Evolutionary conservation across 2,797 vertebrate species (phyloP).

Genomic region (Nannoperca australis): DNA sequence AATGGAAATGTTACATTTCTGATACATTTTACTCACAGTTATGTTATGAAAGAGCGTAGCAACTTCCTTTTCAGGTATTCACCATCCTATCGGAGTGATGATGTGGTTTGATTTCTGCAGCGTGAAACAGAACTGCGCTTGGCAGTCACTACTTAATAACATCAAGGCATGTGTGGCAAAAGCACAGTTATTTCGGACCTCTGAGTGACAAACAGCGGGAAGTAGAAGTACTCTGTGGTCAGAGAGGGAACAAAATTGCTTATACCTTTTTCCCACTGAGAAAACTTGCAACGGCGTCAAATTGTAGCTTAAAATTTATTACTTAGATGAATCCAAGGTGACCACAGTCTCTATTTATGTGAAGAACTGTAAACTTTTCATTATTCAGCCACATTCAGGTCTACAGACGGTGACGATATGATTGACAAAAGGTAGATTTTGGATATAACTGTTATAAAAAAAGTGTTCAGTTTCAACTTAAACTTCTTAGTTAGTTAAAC

Average conservation of each 20-base stretch:
- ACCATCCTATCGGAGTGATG: conserved; percentile 5
- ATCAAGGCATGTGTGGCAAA: conserved; percentile 32
- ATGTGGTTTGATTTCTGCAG: conserved; percentile 35
- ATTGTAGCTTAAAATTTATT: conserved; percentile 33
- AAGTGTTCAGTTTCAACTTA: background rate
- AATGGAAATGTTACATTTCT: background rate
- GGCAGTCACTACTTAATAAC: conserved; percentile 10
- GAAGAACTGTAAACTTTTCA: conserved; percentile 19
- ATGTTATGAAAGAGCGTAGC: background rate
- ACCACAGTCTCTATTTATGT: conserved; percentile 23
- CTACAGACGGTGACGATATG: background rate
- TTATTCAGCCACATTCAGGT: background rate
- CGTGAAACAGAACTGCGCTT: conserved; percentile 14
- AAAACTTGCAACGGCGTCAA: conserved; percentile 32
- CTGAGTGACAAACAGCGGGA: conserved; percentile 9
- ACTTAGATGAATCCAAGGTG: conserved; percentile 30
- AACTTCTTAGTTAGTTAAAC: too few relatives aligned
- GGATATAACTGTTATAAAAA: background rate
- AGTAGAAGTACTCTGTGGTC: conserved; percentile 31
- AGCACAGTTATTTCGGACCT: conserved; percentile 24
- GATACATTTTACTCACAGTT: background rate
- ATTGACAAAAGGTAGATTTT: background rate
- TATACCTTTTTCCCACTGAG: conserved; percentile 5
- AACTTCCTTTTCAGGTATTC: conserved; percentile 27
- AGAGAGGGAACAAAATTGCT: conserved; percentile 45